These are phyloP conservation scores for Copidosoma aretas DNA, from an alignment of 2,888 invertebrate species.

Conservation along the genomic window DNA sequence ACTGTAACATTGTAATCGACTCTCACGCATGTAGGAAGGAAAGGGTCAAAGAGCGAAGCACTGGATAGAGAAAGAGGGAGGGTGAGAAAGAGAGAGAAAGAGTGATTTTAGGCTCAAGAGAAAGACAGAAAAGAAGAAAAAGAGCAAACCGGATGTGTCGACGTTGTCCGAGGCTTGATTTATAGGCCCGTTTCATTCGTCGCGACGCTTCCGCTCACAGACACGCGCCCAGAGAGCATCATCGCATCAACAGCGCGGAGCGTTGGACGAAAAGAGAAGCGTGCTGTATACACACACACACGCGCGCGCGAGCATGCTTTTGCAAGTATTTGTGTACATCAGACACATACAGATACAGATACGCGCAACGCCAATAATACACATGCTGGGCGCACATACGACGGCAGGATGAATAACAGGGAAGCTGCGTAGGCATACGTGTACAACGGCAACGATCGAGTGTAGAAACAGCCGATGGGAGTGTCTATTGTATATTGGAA, in stretches of 20 bases:
- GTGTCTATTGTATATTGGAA: no score
- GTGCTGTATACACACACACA: neutral
- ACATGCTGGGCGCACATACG: no score
- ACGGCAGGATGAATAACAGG: no score
- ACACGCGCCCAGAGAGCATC: neutral
- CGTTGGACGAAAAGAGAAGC: neutral
- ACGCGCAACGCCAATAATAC: no score
- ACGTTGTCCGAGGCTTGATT: slow-evolving; percentile 44
- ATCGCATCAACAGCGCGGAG: neutral
- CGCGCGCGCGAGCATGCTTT: no score
- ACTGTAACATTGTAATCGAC: no score
- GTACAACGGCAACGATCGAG: no score
- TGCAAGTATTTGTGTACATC: no score
- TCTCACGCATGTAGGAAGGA: neutral
- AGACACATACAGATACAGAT: no score
- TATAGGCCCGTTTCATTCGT: slow-evolving; percentile 47
- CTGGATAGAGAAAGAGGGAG: neutral
- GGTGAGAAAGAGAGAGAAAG: neutral
- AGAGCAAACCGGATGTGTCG: slow-evolving; percentile 39
- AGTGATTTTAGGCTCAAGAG: neutral
- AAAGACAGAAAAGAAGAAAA: slow-evolving; percentile 29
- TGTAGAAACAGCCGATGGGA: no score
- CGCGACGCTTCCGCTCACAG: slow-evolving; percentile 46
- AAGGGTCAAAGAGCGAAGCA: no score
- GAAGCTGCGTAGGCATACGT: no score